A percentile compares a stretch with the other conserved stretches of the same genome.
Conservation (phyloP, 2,888 invertebrate species). For the Omphaloscelis lunosa region DNA sequence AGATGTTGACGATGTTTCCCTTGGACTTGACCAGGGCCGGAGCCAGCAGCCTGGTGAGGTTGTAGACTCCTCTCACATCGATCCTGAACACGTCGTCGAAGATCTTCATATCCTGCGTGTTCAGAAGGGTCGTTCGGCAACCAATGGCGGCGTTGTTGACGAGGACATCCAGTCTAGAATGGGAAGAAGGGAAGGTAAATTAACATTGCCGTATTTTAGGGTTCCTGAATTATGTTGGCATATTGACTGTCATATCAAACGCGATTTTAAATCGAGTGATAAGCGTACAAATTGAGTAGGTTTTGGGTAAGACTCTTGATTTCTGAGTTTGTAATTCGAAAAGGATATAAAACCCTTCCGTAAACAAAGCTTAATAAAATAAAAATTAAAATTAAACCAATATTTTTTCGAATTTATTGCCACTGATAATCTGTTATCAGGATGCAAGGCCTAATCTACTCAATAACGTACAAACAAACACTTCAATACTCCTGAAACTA, state of each 20-base stretch:
- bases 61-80: slow-evolving; percentile 91
- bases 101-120: slow-evolving; percentile 66
- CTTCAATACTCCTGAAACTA: neutral
- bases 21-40: slow-evolving; percentile 92
- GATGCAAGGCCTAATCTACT: neutral
- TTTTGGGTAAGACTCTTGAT: neutral
- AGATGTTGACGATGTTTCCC: slow-evolving; percentile 94
- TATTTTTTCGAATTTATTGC: neutral
- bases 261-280: neutral
- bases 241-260: neutral
- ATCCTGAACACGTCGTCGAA: slow-evolving; percentile 89
- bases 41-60: slow-evolving; percentile 92
- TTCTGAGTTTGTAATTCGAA: neutral
- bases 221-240: neutral
- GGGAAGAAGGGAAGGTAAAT: neutral
- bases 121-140: slow-evolving; percentile 65
- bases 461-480: neutral
- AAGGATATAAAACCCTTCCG: neutral
- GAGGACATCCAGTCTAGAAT: slow-evolving; percentile 59
- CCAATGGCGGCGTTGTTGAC: slow-evolving; percentile 91
- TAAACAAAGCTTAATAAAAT: too few species aligned
- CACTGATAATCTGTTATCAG: neutral
- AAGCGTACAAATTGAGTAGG: neutral
- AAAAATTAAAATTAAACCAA: neutral
- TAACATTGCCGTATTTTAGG: neutral